Evolutionary conservation across 1,140 invertebrate species (phyloP), one percentile per base, ranked within the genome.

Genomic region (Teleogryllus occipitalis): DNA sequence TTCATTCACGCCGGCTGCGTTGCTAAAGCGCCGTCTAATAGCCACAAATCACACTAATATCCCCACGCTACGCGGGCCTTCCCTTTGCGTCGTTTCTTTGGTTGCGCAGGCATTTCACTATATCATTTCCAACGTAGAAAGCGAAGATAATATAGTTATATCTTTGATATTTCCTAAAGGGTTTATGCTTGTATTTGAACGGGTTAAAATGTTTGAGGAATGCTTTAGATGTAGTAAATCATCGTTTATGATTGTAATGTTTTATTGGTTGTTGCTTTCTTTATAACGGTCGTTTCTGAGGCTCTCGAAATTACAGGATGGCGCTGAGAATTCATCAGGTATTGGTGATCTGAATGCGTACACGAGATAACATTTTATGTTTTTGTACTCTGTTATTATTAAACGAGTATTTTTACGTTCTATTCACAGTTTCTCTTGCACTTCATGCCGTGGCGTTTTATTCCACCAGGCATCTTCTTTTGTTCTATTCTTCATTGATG

Each of bases 81-180:
- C 18, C 54, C 18, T 65, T 65, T 18, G 18, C 10, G 54, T 65
- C 54, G 10, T 14, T 65, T 65, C 18, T 65, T 14, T 65, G 54
- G 54, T 65, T 65, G 18, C 54, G 54, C 18, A 14, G 54, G 54
- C 18, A 65, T 65, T 65, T 65, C 54, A 65, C 10, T 65, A 65
- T 18, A 65, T 65, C 54, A 65, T 65, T 65, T 65, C 18, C 2
- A 18, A 65, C 10, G 54, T 65, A 65, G 54, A 65, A 65, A 65
- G 54, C 54, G 54, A 65, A 65, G 54, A 65, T 65, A 65, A 65
- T 65, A 65, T 65, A 65, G 54, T 18, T 65, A 65, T 65, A 65
- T 65, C 10, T 10, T 10, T 65, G 10, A 14, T 14, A 65, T 65
- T 14, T 65, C 7, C 54, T 18, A 18, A 65, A 65, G 10, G 54